Conservation (phyloP, 2,888 invertebrate species). For the Blastobasis adustella region DNA sequence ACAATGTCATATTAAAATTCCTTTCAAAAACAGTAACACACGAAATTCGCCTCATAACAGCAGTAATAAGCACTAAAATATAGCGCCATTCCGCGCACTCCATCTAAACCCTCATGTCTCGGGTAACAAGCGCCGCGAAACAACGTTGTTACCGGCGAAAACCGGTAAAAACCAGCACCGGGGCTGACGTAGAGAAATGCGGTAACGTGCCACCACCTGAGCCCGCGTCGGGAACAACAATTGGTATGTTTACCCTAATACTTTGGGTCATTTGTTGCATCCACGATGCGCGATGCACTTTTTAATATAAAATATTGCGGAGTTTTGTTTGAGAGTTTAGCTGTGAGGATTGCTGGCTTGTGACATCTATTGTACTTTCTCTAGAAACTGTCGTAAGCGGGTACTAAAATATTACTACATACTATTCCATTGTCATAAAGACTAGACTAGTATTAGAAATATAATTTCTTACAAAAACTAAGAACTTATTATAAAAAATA, state of each 20-base stretch:
- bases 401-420: too few species aligned
- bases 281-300: slow-evolving; percentile 10
- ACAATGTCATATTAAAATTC: neutral
- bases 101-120: slow-evolving; percentile 37
- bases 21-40: neutral
- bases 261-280: slow-evolving; percentile 24
- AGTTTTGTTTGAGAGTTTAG: too few species aligned
- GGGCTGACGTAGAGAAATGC: slow-evolving; percentile 44
- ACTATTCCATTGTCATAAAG: too few species aligned
- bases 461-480: too few species aligned
- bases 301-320: too few species aligned
- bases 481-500: too few species aligned
- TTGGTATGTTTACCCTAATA: slow-evolving; percentile 27
- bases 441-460: too few species aligned
- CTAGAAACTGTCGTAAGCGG: too few species aligned
- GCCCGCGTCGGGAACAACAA: slow-evolving; percentile 21
- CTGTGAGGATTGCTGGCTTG: too few species aligned
- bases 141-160: neutral
- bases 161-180: slow-evolving; percentile 14
- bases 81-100: neutral
- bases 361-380: too few species aligned
- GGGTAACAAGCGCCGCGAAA: slow-evolving; percentile 17
- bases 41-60: neutral
- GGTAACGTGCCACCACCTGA: slow-evolving; percentile 35
- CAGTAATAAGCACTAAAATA: neutral